Evolutionary conservation across 1,140 invertebrate genomes (phyloP).

Genomic region (Sminthurides bifidus): DNA sequence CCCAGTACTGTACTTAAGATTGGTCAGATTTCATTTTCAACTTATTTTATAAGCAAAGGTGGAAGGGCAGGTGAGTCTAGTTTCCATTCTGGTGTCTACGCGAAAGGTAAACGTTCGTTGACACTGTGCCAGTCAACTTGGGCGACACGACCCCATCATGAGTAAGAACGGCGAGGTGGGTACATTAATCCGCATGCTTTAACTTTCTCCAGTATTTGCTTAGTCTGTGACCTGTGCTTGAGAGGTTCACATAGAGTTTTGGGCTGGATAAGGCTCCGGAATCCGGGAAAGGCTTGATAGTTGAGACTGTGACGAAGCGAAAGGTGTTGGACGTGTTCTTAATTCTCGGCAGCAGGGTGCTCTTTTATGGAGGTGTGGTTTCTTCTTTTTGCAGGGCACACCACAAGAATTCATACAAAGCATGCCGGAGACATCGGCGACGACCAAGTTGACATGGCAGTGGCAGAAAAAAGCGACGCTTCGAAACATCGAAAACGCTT

Average conservation of each 20-base stretch:
- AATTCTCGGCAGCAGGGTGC: neutral
- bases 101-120: too few relatives aligned
- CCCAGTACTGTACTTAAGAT: too few relatives aligned
- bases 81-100: too few relatives aligned
- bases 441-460: conserved; percentile 2
- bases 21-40: too few relatives aligned
- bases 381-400: too few relatives aligned
- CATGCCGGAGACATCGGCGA: neutral
- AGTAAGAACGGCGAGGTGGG: conserved; percentile 9
- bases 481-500: conserved; percentile 2
- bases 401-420: neutral
- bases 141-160: neutral
- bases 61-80: too few relatives aligned
- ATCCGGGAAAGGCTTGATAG: neutral
- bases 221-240: neutral
- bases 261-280: neutral
- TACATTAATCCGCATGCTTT: too few relatives aligned
- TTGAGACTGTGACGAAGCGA: neutral
- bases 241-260: neutral
- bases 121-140: too few relatives aligned
- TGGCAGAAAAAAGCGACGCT: conserved; percentile 4
- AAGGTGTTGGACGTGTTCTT: neutral
- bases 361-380: too few relatives aligned
- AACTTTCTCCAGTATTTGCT: neutral
- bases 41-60: too few relatives aligned